A percentile compares a stretch with the other conserved stretches of the same genome.
Conservation (phyloP, 2,797 vertebrate species). For the Muscicapa striata region DNA sequence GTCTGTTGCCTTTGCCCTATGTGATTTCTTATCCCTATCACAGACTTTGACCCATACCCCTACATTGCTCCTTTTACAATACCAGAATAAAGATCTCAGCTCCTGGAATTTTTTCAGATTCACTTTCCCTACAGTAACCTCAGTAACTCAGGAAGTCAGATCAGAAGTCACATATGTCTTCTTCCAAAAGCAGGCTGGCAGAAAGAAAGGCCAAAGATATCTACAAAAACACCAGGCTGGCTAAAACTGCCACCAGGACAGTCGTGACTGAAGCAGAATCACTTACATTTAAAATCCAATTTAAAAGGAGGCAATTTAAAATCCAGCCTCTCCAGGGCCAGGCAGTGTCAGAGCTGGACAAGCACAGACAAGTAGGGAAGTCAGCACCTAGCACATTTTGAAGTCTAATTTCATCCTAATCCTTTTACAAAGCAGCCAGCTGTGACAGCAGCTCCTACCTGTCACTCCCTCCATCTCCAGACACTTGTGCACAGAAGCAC, state of each 20-base stretch:
- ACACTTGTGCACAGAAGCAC: not conserved
- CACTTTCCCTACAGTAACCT: not conserved
- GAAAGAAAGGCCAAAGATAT: not conserved
- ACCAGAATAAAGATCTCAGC: not conserved
- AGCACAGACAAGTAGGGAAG: not conserved
- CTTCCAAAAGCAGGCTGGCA: not conserved
- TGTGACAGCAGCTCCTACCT: not conserved
- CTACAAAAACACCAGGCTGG: not conserved
- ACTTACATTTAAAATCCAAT: not conserved
- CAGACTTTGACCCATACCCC: not conserved
- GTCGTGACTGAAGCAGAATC: fast-evolving
- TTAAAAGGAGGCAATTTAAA: not conserved
- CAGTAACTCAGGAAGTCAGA: not conserved
- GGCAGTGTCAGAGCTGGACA: not conserved
- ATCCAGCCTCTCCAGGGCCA: not conserved
- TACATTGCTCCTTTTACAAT: not conserved
- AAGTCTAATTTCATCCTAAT: not conserved
- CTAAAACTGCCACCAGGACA: not conserved
- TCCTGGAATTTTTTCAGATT: not conserved
- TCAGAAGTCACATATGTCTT: not conserved
- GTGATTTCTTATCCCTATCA: not conserved
- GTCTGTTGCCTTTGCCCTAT: not conserved
- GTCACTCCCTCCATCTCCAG: not conserved
- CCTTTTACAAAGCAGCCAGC: not conserved
- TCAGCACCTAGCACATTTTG: not conserved